Percentiles rank a stretch among this genome's conserved stretches.
Conservation (phyloP, 2,888 invertebrate species). For the Machimus atricapillus region DNA sequence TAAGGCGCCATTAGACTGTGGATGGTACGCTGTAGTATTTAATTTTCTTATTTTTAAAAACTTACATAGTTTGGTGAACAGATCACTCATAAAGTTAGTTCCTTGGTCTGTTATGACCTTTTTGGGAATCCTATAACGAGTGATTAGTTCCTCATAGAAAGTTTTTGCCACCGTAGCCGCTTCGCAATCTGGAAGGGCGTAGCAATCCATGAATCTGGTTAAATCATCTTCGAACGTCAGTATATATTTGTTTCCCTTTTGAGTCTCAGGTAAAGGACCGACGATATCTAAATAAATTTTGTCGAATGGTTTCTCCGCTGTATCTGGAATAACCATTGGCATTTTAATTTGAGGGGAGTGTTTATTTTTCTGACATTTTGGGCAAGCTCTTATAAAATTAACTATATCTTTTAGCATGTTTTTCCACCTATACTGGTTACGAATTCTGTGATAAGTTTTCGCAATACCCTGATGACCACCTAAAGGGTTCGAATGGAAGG, state of each 20-base stretch:
- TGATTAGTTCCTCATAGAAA: too few species aligned
- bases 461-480: too few species aligned
- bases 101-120: too few species aligned
- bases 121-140: too few species aligned
- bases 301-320: not conserved
- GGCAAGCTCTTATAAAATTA: not conserved
- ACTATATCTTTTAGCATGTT: not conserved
- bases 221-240: not conserved
- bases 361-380: not conserved
- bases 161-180: too few species aligned
- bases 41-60: too few species aligned
- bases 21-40: not conserved
- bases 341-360: not conserved
- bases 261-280: not conserved
- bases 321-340: not conserved
- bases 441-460: not conserved
- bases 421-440: not conserved
- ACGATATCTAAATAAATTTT: not conserved
- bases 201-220: not conserved
- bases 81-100: not conserved
- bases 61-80: not conserved
- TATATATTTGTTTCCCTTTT: not conserved
- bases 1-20: slow-evolving; percentile 44
- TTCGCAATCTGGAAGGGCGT: too few species aligned
- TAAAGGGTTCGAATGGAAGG: too few species aligned